phyloP scores from a whole-genome alignment of 2,888 invertebrate genomes.

The Tribolium freemani region DNA sequence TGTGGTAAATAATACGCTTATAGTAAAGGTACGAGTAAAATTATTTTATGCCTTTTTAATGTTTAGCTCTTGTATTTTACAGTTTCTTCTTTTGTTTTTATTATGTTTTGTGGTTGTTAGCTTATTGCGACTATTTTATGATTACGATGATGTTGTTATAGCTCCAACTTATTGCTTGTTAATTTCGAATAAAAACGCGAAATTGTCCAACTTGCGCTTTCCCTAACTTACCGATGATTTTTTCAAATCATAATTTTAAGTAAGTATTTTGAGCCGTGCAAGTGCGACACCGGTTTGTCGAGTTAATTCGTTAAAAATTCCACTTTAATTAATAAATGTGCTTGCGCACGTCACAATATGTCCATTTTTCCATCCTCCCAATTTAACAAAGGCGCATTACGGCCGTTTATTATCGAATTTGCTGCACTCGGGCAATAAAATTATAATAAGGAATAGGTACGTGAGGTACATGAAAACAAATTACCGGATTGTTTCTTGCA shows the following conservation, averaged over 20 bases:
- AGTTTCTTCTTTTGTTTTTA: slow-evolving; percentile 46
- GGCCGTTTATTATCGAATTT: slow-evolving; percentile 28
- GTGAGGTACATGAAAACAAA: slow-evolving; percentile 41
- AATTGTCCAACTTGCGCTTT: slow-evolving; percentile 32
- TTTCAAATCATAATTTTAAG: too few species aligned
- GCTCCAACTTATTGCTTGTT: slow-evolving; percentile 47
- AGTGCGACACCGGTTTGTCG: too few species aligned
- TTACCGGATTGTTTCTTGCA: slow-evolving; percentile 37
- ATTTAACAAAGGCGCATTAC: slow-evolving; percentile 30
- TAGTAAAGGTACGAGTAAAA: slow-evolving; percentile 49
- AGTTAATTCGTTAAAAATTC: neutral
- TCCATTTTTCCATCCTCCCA: slow-evolving; percentile 1
- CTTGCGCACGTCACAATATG: slow-evolving; percentile 1
- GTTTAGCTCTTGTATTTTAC: slow-evolving; percentile 49
- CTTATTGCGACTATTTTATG: slow-evolving; percentile 48
- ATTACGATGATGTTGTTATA: slow-evolving; percentile 48
- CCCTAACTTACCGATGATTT: too few species aligned
- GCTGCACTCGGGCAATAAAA: slow-evolving; percentile 28
- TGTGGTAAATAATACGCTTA: slow-evolving; percentile 49
- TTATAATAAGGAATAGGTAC: slow-evolving; percentile 36
- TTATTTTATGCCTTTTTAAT: slow-evolving; percentile 52
- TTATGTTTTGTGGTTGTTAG: slow-evolving; percentile 46
- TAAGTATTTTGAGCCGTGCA: too few species aligned
- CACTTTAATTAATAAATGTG: slow-evolving; percentile 13
- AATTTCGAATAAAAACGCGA: slow-evolving; percentile 47